Evolutionary conservation across 2,113 vertebrate species (phyloP), one percentile per base, ranked within the genome.

Genomic region (Clinocottus analis): DNA sequence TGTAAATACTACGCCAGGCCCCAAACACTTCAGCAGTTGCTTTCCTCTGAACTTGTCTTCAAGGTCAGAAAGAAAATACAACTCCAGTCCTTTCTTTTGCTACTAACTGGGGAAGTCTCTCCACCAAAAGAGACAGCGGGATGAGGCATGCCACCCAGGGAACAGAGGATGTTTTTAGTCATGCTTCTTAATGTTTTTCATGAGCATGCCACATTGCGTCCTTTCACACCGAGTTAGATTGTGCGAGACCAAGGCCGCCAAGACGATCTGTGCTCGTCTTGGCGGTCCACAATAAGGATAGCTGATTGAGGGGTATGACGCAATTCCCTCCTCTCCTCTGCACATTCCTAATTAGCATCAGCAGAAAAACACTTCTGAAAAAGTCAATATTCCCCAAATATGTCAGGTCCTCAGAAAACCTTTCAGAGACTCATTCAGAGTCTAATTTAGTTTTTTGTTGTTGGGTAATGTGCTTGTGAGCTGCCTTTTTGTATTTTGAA

Each of bases 401-500:
- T 49, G 10, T 80, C 17, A 45, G 14, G 63, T 75, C 69, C 10
- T 51, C 49, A 74, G 2, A 74, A 80, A 80, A 49, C 31, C 56
- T 75, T 62, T 79, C 59, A 53, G 68, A 90, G 60, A 67, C 49
- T 83, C 69, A 47, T 76, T 82, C 47, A 71, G 64, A 80, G 77
- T 80, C 77, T 67, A 87, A 75, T 59, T 82, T 82, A 80, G 47
- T 79, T 75, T 83, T n/a, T 63, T 65, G 39, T 65, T 89, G 27
- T 89, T 80, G 59, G 58, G 37, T 55, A 31, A 80, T 43, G 33
- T 86, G 64, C 68, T 80, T 79, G 23, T 77, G 37, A 65, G 45
- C 41, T 91, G 72, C 69, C 74, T 78, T 58, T 90, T 58, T 90
- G 55, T 93, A 72, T 92, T 27, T 86, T 75, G 47, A 93, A 78